phyloP scores from a whole-genome alignment of 1,140 invertebrate species.

The Triops longicaudatus region DNA sequence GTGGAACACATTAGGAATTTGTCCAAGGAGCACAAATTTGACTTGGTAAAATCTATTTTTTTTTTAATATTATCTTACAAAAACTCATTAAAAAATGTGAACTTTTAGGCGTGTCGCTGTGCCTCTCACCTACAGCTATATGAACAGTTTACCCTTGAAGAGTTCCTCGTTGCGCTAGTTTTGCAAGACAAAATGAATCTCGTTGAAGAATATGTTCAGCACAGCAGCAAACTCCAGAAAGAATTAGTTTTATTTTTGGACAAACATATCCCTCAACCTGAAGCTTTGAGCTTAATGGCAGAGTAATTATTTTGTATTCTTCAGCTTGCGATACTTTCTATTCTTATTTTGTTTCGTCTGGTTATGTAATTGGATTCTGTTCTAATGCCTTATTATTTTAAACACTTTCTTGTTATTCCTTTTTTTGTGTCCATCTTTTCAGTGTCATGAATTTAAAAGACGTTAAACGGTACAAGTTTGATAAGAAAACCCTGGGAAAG shows the following conservation, averaged over 20 bases:
- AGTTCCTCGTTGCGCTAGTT: constrained; percentile 59
- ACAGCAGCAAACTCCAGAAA: constrained; percentile 49
- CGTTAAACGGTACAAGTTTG: background rate
- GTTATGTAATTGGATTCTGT: too few species aligned
- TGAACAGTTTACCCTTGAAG: constrained; percentile 51
- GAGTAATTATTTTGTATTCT: constrained; percentile 2
- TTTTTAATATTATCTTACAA: background rate
- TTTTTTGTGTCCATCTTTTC: background rate
- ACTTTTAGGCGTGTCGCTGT: constrained; percentile 51
- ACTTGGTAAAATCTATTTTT: background rate
- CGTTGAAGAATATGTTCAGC: constrained; percentile 55
- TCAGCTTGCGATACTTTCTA: too few species aligned
- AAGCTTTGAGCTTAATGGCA: background rate
- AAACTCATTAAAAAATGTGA: too few species aligned
- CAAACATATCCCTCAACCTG: constrained; percentile 24
- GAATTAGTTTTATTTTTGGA: constrained; percentile 54
- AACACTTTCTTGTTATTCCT: background rate
- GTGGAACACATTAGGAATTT: background rate
- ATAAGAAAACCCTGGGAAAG: constrained; percentile 49
- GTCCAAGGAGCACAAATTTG: background rate
- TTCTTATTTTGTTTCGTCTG: too few species aligned
- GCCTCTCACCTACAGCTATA: constrained; percentile 53
- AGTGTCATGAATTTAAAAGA: background rate
- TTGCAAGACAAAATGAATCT: constrained; percentile 60
- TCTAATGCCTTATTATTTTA: background rate